phyloP scores from a whole-genome alignment of 2,888 invertebrate genomes.

The Marronus borbonicus region DNA sequence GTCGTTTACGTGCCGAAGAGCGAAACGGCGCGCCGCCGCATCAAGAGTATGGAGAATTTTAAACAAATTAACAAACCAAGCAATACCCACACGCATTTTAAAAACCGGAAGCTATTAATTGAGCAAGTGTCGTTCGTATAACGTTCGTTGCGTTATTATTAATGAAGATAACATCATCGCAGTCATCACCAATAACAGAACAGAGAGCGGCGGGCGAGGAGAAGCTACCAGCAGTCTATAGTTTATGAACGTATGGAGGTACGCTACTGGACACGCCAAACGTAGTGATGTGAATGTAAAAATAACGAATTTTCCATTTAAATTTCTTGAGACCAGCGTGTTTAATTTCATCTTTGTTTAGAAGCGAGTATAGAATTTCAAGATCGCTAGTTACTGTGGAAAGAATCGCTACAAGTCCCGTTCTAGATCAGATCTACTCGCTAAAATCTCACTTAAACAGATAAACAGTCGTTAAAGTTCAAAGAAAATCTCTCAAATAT shows the following conservation, averaged over 20 bases:
- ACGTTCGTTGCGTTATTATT: slow-evolving; percentile 46
- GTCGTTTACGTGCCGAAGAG: slow-evolving; percentile 11
- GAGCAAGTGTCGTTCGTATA: slow-evolving; percentile 55
- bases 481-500: too few species aligned
- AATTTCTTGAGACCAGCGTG: too few species aligned
- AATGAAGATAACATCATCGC: slow-evolving; percentile 45
- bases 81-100: slow-evolving; percentile 61
- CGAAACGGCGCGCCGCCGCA: slow-evolving; percentile 5
- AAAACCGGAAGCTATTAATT: slow-evolving; percentile 61
- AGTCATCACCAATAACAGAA: slow-evolving; percentile 45
- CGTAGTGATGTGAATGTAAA: too few species aligned
- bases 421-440: too few species aligned
- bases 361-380: too few species aligned
- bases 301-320: too few species aligned
- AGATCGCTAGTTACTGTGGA: too few species aligned
- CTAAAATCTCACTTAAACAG: too few species aligned
- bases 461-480: too few species aligned
- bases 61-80: slow-evolving; percentile 61
- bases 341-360: too few species aligned
- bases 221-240: slow-evolving; percentile 23
- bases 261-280: background rate
- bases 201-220: slow-evolving; percentile 11
- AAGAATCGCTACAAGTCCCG: too few species aligned
- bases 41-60: slow-evolving; percentile 53
- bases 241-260: slow-evolving; percentile 5